These are phyloP conservation scores for Semicossyphus pulcher DNA, from an alignment of 2,113 vertebrate species.

Conservation along the genomic window DNA sequence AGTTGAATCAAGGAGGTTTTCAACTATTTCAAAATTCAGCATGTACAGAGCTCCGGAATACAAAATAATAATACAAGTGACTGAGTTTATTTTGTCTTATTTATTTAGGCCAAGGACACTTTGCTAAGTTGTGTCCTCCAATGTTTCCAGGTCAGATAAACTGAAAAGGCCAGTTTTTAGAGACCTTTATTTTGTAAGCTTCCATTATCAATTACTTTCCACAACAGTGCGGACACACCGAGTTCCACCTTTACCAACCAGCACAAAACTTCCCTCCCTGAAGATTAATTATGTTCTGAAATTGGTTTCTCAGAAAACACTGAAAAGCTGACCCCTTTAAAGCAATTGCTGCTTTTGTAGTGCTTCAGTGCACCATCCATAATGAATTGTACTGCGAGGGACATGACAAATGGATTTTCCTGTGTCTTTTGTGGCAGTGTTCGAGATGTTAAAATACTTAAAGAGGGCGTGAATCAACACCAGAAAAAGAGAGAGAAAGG, in stretches of 20 bases:
- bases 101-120: not conserved
- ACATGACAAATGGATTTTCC: conserved; percentile 77
- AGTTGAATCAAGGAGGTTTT: not conserved
- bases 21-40: not conserved
- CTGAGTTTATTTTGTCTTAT: not conserved
- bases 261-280: conserved; percentile 57
- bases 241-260: conserved; percentile 56
- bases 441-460: conserved; percentile 73
- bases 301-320: conserved; percentile 76
- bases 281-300: conserved; percentile 80
- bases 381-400: conserved; percentile 75
- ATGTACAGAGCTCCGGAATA: not conserved
- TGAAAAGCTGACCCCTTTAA: conserved; percentile 71
- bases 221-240: conserved; percentile 40
- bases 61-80: not conserved
- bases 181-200: conserved; percentile 22
- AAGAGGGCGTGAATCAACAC: conserved; percentile 52
- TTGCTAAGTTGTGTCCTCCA: not conserved
- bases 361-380: conserved; percentile 78
- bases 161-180: conserved; percentile 24
- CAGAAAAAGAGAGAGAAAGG: conserved; percentile 33
- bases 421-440: conserved; percentile 70
- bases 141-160: conserved; percentile 5
- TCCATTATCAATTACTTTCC: conserved; percentile 51
- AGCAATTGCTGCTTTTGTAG: conserved; percentile 81